Percentiles rank a stretch among this genome's conserved stretches.
These are phyloP conservation scores for Pristionchus japonicus DNA, from an alignment of 2,888 invertebrate species.

Conservation along the genomic window DNA sequence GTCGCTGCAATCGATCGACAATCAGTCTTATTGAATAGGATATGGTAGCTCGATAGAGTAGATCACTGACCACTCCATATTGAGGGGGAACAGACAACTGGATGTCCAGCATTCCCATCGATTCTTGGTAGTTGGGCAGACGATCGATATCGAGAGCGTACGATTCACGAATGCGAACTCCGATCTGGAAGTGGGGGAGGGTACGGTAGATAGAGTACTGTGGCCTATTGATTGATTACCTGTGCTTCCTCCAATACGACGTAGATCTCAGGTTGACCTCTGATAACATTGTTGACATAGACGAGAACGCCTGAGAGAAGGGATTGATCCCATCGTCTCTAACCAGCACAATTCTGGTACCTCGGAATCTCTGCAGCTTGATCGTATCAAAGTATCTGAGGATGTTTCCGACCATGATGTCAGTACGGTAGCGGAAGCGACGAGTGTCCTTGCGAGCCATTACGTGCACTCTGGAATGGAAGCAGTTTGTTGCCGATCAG, in stretches of 20 bases:
- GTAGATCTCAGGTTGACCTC: slow-evolving; percentile 75
- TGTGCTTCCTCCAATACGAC: slow-evolving; percentile 73
- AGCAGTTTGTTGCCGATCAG: slow-evolving; percentile 22
- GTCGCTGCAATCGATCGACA: slow-evolving; percentile 55
- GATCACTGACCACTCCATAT: slow-evolving; percentile 70
- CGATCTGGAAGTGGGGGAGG: slow-evolving; percentile 56
- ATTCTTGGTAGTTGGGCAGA: slow-evolving; percentile 71
- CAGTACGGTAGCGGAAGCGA: slow-evolving; percentile 64
- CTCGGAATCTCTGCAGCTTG: slow-evolving; percentile 71
- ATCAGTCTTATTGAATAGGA: background rate
- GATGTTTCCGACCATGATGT: slow-evolving; percentile 74
- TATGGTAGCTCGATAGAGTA: background rate
- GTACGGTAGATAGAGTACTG: background rate
- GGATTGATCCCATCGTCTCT: background rate
- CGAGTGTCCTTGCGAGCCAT: slow-evolving; percentile 73
- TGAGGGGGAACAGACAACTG: slow-evolving; percentile 71
- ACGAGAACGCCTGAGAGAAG: slow-evolving; percentile 67
- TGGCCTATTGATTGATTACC: slow-evolving; percentile 23
- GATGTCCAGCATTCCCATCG: slow-evolving; percentile 73
- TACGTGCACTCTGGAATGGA: slow-evolving; percentile 70
- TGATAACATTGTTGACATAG: slow-evolving; percentile 74
- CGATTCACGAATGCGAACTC: slow-evolving; percentile 65
- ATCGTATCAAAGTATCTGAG: slow-evolving; percentile 74
- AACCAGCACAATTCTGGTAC: slow-evolving; percentile 47
- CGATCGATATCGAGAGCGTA: slow-evolving; percentile 74